Evolutionary conservation across 2,888 invertebrate genomes (phyloP), one percentile per base, ranked within the genome.

Genomic region (Anthrax anthrax): DNA sequence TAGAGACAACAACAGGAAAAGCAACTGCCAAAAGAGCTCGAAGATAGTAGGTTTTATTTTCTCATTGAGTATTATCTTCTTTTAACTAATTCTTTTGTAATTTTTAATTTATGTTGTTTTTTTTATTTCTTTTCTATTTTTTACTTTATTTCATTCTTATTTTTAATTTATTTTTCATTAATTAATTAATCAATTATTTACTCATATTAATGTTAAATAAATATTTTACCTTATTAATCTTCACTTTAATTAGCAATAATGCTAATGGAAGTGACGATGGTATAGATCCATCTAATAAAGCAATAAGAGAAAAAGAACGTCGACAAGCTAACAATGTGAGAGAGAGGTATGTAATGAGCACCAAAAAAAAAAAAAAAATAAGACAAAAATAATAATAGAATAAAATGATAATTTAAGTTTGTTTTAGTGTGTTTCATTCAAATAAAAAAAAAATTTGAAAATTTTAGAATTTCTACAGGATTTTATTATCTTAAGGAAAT

Each of bases 301-400:
- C 87, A 61, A 86, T 90, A 72, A 80, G 91, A 68, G 94, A 96
- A 76, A 82, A 85, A 73, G 89, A 95, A 74, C 78, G 95, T 60
- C 78, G 95, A 57, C 91, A 92, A 72, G 94, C 95, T 64, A 96
- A 96, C 79, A 96, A 96, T 77, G 92, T 94, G 57, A 76, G 96
- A 61, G 94, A 94, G 80, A 85, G 91, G 91, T 91, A 74, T 72
- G 76, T 76, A 50, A 51, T 51, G 56, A 56, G 47, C 55, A 50
- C 51, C 16, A 29, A 32, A 32, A 23, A 23, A 23, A 23, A 23
- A 6, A 23, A 23, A 23, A 6, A 23, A 23, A 23, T 23, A 23
- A 23, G 8, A 6, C 4, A 23, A 23, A 23, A 23, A 23, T n/a
- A n/a, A n/a, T n/a, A n/a, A n/a, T n/a, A n/a, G n/a, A n/a, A n/a